Evolutionary conservation across 2,797 vertebrate species (phyloP).

Genomic region (Philypnodon macrostomus): DNA sequence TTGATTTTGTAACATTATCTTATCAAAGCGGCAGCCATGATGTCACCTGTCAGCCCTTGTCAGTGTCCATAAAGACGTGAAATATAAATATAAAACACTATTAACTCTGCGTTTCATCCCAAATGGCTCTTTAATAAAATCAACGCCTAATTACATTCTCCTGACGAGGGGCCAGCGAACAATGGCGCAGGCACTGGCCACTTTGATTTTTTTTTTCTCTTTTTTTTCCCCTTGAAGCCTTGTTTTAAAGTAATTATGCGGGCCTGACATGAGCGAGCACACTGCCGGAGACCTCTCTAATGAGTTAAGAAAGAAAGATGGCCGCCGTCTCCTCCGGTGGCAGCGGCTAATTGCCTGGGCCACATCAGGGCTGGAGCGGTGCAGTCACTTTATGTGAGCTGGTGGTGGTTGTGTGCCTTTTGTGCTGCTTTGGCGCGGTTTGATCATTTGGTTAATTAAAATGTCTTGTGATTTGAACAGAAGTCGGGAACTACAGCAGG

Average conservation of each 20-base stretch:
- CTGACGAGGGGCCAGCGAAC: conserved; percentile 76
- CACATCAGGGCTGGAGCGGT: conserved; percentile 64
- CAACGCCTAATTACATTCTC: conserved; percentile 82
- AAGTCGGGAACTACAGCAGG: background rate
- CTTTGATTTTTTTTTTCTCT: conserved; percentile 69
- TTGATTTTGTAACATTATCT: no score
- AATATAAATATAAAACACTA: conserved; percentile 52
- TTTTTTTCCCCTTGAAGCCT: conserved; percentile 22
- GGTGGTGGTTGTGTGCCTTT: conserved; percentile 52
- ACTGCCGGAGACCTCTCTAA: conserved; percentile 77
- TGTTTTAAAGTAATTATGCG: conserved; percentile 83
- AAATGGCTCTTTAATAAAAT: conserved; percentile 82
- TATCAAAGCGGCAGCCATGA: conserved; percentile 44
- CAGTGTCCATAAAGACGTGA: conserved; percentile 68
- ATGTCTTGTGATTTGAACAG: conserved; percentile 35
- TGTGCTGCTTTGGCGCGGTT: conserved; percentile 26
- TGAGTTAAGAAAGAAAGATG: conserved; percentile 84
- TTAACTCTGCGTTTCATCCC: conserved; percentile 65
- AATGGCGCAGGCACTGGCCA: conserved; percentile 77
- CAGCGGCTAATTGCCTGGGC: conserved; percentile 80
- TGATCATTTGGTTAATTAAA: conserved; percentile 43
- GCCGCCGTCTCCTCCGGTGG: conserved; percentile 76
- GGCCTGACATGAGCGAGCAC: conserved; percentile 82
- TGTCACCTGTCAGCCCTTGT: conserved; percentile 72
- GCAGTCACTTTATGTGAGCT: conserved; percentile 73